phyloP scores from a whole-genome alignment of 2,797 vertebrate species.

The Tinamus major region DNA sequence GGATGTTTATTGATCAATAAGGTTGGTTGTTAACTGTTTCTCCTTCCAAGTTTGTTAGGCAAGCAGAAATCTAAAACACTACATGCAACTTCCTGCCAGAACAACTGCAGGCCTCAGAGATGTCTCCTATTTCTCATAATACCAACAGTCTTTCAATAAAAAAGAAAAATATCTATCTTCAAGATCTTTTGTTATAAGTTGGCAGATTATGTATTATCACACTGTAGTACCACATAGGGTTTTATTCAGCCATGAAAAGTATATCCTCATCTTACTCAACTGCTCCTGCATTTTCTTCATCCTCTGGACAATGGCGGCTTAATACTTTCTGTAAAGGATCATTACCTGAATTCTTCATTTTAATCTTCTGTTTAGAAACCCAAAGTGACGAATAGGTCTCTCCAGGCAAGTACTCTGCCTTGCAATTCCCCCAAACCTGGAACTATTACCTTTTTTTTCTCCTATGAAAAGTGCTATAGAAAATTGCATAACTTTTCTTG shows the following conservation, averaged over 20 bases:
- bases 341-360: not conserved
- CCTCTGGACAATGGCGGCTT: not conserved
- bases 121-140: not conserved
- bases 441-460: not conserved
- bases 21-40: not conserved
- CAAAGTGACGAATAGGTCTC: not conserved
- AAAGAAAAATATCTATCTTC: not conserved
- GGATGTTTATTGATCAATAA: not conserved
- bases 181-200: not conserved
- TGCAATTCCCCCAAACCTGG: not conserved
- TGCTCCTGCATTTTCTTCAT: not conserved
- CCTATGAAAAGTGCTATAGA: not conserved
- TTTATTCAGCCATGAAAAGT: not conserved
- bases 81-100: not conserved
- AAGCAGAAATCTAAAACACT: not conserved
- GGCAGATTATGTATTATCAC: not conserved
- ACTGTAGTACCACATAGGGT: not conserved
- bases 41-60: not conserved
- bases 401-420: not conserved
- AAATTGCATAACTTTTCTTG: not conserved
- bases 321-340: not conserved
- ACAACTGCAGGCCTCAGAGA: not conserved
- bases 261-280: not conserved
- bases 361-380: not conserved
- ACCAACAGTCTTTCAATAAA: not conserved